Percentiles rank a stretch among this genome's conserved stretches.
These are phyloP conservation scores for Acheta domesticus DNA, from an alignment of 2,888 invertebrate species.

Conservation along the genomic window DNA sequence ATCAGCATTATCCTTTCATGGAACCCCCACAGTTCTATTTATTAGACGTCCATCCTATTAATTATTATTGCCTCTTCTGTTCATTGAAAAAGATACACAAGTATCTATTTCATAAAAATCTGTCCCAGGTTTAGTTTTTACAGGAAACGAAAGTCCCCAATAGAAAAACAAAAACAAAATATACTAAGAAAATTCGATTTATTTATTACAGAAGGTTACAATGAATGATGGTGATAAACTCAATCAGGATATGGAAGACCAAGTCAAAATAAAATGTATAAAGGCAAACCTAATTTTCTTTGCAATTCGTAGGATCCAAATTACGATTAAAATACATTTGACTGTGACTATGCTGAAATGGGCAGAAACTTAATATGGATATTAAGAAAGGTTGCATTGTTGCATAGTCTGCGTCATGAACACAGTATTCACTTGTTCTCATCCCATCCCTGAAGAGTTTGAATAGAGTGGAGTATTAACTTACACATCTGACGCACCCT, in stretches of 20 bases:
- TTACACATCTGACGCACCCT: background rate
- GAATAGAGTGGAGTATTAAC: background rate
- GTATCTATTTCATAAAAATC: too few species aligned
- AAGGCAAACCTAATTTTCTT: background rate
- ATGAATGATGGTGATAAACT: constrained; percentile 6
- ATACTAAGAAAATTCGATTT: constrained; percentile 10
- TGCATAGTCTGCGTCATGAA: constrained; percentile 2
- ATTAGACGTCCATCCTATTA: too few species aligned
- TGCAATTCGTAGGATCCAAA: too few species aligned
- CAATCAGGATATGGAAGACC: constrained; percentile 4
- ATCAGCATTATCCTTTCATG: too few species aligned
- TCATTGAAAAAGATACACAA: too few species aligned
- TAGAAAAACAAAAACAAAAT: background rate
- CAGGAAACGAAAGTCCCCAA: too few species aligned
- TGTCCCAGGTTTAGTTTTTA: too few species aligned
- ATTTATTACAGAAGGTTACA: constrained; percentile 12
- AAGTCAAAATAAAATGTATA: background rate
- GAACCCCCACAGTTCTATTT: too few species aligned
- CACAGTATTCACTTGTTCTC: background rate
- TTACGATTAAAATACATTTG: background rate
- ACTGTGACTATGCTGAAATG: background rate
- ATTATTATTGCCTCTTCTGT: too few species aligned
- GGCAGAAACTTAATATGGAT: background rate
- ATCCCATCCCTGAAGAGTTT: constrained; percentile 11
- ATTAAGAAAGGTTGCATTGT: background rate